phyloP scores from a whole-genome alignment of 2,797 vertebrate species.

The Malacoctenus gilli region DNA sequence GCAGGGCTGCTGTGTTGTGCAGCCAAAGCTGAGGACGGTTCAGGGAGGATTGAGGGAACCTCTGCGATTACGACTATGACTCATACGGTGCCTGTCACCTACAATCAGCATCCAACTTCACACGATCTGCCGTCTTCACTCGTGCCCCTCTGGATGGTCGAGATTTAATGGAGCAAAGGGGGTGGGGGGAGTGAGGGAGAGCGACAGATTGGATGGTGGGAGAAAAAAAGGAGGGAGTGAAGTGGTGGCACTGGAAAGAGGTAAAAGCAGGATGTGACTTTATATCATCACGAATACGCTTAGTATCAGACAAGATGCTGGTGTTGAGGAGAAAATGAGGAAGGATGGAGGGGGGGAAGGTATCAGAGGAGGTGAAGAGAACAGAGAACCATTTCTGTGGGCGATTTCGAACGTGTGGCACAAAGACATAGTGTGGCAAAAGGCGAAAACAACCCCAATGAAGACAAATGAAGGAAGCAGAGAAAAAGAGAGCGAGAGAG shows the following conservation, averaged over 20 bases:
- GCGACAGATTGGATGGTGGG: background rate
- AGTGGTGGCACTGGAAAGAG: constrained; percentile 22
- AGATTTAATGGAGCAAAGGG: constrained; percentile 36
- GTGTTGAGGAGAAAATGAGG: background rate
- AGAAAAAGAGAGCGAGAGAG: constrained; percentile 6
- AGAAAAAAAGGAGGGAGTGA: background rate
- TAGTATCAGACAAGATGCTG: background rate
- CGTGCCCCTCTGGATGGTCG: constrained; percentile 30
- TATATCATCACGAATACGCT: constrained; percentile 28
- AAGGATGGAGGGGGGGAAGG: constrained; percentile 4
- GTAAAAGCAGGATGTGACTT: no score
- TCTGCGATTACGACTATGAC: constrained; percentile 76
- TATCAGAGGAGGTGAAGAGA: background rate
- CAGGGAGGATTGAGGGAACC: constrained; percentile 32
- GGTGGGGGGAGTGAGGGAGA: constrained; percentile 6
- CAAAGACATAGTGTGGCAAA: background rate
- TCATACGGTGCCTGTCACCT: constrained; percentile 77
- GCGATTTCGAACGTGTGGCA: no score
- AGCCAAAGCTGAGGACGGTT: constrained; percentile 18
- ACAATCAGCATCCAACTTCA: constrained; percentile 76
- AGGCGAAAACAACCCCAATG: constrained; percentile 4
- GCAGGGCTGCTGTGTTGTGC: constrained; percentile 36
- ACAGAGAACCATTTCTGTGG: no score
- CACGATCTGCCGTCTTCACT: constrained; percentile 56
- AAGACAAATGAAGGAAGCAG: background rate